These are phyloP conservation scores for Macrosteles quadrilineatus DNA, from an alignment of 1,140 invertebrate species.

Conservation along the genomic window DNA sequence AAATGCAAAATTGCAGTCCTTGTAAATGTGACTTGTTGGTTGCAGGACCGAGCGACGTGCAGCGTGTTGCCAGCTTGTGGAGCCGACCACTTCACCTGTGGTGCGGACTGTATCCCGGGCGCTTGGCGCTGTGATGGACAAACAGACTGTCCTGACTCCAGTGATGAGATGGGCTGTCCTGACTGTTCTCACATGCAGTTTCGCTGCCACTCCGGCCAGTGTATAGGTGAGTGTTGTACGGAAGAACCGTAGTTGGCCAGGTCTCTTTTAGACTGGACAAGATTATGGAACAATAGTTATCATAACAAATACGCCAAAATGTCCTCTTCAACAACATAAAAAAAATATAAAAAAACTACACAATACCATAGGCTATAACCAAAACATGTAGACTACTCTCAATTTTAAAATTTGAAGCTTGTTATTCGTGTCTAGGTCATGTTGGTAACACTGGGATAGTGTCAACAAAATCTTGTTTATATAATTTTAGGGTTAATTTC, in stretches of 20 bases:
- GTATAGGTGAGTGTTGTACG: slow-evolving; percentile 65
- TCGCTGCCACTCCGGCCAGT: slow-evolving; percentile 65
- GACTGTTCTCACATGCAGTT: slow-evolving; percentile 67
- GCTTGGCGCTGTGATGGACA: slow-evolving; percentile 85
- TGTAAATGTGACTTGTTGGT: too few relatives aligned
- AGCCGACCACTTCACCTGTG: slow-evolving; percentile 76
- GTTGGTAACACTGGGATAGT: too few relatives aligned
- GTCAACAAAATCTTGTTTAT: too few relatives aligned
- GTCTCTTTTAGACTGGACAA: background rate
- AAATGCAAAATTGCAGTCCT: too few relatives aligned
- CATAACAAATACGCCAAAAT: background rate
- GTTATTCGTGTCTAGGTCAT: too few relatives aligned
- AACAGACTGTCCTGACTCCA: slow-evolving; percentile 79
- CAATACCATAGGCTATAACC: too few relatives aligned
- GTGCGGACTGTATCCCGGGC: slow-evolving; percentile 75
- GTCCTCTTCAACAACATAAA: background rate
- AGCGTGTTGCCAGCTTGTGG: slow-evolving; percentile 71
- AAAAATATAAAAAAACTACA: too few relatives aligned
- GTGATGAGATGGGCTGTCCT: slow-evolving; percentile 76
- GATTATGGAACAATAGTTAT: background rate
- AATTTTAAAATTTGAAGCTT: too few relatives aligned
- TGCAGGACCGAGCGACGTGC: slow-evolving; percentile 64
- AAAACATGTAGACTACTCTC: too few relatives aligned
- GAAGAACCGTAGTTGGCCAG: too few relatives aligned
- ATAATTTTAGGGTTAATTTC: too few relatives aligned